phyloP scores from a whole-genome alignment of 2,888 invertebrate species.

The Sericinus montela region DNA sequence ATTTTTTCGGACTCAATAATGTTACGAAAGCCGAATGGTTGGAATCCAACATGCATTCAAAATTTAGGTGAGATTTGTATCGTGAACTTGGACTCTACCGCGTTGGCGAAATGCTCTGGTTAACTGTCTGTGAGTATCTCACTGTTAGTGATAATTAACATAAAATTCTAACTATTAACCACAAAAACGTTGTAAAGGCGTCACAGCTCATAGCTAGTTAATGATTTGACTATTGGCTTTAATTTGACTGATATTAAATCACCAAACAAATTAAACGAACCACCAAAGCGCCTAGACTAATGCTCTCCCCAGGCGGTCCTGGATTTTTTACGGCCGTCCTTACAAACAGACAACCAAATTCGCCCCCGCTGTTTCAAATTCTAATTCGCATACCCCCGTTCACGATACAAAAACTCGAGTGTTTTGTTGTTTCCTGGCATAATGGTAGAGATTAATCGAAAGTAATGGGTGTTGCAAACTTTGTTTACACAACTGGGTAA shows the following conservation, averaged over 20 bases:
- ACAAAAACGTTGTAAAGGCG: too few relatives aligned
- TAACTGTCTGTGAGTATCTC: too few relatives aligned
- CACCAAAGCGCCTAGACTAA: slow-evolving; percentile 8
- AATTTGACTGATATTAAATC: not conserved
- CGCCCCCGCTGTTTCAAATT: slow-evolving; percentile 41
- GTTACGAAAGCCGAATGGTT: too few relatives aligned
- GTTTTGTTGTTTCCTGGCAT: slow-evolving; percentile 10
- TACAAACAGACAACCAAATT: slow-evolving; percentile 31
- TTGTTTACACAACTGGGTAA: slow-evolving; percentile 5
- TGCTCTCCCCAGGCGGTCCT: slow-evolving; percentile 26
- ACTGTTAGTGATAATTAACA: too few relatives aligned
- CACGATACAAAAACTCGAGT: slow-evolving; percentile 11
- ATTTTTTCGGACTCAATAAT: too few relatives aligned
- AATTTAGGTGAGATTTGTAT: too few relatives aligned
- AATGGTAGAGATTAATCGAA: slow-evolving; percentile 12
- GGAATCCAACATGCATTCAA: too few relatives aligned
- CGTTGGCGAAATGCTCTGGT: too few relatives aligned
- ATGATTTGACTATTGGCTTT: too few relatives aligned
- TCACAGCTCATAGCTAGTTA: too few relatives aligned
- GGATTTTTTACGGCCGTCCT: slow-evolving; percentile 37
- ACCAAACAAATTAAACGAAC: slow-evolving; percentile 4
- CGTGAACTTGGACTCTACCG: too few relatives aligned
- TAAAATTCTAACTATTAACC: too few relatives aligned
- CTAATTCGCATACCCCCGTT: slow-evolving; percentile 36
- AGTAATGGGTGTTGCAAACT: slow-evolving; percentile 14